Evolutionary conservation across 1,140 invertebrate genomes (phyloP).

Genomic region (Anadara kagoshimensis): DNA sequence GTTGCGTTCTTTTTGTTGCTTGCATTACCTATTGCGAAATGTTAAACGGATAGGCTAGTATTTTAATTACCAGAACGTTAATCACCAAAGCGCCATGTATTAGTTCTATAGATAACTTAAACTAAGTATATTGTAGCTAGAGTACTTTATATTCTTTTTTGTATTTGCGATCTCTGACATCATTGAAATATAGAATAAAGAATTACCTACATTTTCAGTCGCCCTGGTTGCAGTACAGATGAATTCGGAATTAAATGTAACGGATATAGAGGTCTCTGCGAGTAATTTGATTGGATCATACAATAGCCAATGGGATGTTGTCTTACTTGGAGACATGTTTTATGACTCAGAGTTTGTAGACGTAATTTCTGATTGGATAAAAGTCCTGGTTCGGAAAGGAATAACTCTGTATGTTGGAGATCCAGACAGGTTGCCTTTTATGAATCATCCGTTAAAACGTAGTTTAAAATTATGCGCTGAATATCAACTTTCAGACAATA

Average conservation of each 20-base stretch:
- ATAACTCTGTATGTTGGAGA: constrained; percentile 45
- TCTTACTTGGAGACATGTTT: constrained; percentile 64
- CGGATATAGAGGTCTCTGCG: constrained; percentile 11
- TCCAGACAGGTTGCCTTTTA: constrained; percentile 43
- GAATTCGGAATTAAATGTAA: constrained; percentile 40
- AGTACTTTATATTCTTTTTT: too few species aligned
- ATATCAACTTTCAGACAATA: constrained; percentile 41
- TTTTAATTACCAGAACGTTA: too few species aligned
- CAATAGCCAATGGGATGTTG: constrained; percentile 39
- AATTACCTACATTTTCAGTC: constrained; percentile 34
- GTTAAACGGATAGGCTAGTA: too few species aligned
- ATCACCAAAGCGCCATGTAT: too few species aligned
- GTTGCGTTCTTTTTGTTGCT: too few species aligned
- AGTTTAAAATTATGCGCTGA: constrained; percentile 31
- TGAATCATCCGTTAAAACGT: constrained; percentile 38
- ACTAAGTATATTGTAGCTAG: too few species aligned
- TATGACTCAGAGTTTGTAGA: constrained; percentile 52
- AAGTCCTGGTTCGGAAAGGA: not conserved
- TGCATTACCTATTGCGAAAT: too few species aligned
- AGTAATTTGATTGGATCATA: constrained; percentile 40
- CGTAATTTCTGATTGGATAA: constrained; percentile 44
- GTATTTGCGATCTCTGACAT: too few species aligned
- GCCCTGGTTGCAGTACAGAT: constrained; percentile 37
- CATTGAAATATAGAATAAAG: not conserved
- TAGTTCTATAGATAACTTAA: too few species aligned